A percentile compares a stretch with the other conserved stretches of the same genome.
Evolutionary conservation across 2,797 vertebrate genomes (phyloP).

Genomic region (Falco novaeseelandiae): DNA sequence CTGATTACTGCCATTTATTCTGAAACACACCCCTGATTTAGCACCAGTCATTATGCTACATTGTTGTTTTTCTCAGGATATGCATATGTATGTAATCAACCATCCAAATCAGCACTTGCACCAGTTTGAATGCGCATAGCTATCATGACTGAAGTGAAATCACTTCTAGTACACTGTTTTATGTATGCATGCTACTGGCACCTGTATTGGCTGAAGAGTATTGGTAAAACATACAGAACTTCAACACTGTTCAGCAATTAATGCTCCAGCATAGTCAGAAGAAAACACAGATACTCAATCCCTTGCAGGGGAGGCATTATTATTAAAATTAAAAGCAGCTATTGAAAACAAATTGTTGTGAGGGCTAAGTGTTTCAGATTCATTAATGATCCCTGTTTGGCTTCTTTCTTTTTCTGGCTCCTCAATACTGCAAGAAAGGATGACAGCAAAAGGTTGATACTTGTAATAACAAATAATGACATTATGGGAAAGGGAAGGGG

Average conservation of each 20-base stretch:
- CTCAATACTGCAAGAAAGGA: not conserved
- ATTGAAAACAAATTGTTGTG: not conserved
- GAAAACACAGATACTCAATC: not conserved
- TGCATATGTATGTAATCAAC: not conserved
- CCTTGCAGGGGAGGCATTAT: not conserved
- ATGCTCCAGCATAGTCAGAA: not conserved
- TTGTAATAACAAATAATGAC: not conserved
- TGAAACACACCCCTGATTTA: not conserved
- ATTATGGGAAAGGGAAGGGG: not conserved
- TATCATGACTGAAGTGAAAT: not conserved
- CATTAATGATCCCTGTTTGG: not conserved
- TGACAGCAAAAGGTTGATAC: not conserved
- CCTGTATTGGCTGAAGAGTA: not conserved
- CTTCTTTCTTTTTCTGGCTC: not conserved
- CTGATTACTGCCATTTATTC: not conserved
- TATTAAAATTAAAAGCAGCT: not conserved
- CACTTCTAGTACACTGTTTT: not conserved
- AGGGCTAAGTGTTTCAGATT: not conserved
- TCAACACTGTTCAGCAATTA: not conserved
- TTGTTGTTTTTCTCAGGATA: not conserved
- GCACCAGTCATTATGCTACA: not conserved
- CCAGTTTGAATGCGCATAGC: not conserved
- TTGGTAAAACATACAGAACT: not conserved
- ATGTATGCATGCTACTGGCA: not conserved
- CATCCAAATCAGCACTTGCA: not conserved